phyloP scores from a whole-genome alignment of 2,888 invertebrate species.

The Chrysolina oricalcia region DNA sequence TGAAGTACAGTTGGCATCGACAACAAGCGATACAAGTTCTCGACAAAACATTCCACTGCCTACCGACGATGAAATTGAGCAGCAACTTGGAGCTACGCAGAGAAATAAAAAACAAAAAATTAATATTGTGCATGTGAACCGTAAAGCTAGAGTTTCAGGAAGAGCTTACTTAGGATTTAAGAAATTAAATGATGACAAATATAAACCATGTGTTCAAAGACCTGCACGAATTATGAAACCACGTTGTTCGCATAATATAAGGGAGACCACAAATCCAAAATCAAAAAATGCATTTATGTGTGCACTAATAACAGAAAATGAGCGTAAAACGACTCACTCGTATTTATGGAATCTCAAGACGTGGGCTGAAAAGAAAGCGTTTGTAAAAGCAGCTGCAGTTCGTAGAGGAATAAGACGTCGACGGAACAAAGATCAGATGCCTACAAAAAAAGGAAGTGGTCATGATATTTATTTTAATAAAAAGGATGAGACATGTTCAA shows the following conservation, averaged over 20 bases:
- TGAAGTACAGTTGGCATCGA: slow-evolving; percentile 1
- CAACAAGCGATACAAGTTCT: not conserved
- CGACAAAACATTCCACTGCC: not conserved
- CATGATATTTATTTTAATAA: slow-evolving; percentile 22
- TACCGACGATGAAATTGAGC: slow-evolving; percentile 1
- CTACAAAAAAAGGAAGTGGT: slow-evolving; percentile 1
- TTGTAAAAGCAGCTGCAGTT: slow-evolving; percentile 13
- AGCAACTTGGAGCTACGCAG: not conserved
- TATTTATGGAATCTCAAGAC: slow-evolving; percentile 26
- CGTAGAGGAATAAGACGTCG: slow-evolving; percentile 15
- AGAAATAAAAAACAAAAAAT: slow-evolving; percentile 1
- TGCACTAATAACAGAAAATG: slow-evolving; percentile 16
- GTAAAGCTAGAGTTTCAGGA: not conserved
- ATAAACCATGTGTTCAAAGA: not conserved
- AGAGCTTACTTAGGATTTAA: not conserved
- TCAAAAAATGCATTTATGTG: slow-evolving; percentile 20
- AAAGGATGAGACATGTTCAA: slow-evolving; percentile 6
- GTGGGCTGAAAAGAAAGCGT: slow-evolving; percentile 29
- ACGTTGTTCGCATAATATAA: slow-evolving; percentile 1
- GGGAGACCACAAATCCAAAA: slow-evolving; percentile 1
- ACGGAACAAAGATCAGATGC: slow-evolving; percentile 4
- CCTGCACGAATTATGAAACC: slow-evolving; percentile 1
- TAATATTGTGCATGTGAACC: not conserved
- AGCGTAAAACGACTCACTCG: not conserved
- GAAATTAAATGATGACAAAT: slow-evolving; percentile 1